Conservation (phyloP, 2,113 vertebrate genomes). For the Quiscalus mexicanus region DNA sequence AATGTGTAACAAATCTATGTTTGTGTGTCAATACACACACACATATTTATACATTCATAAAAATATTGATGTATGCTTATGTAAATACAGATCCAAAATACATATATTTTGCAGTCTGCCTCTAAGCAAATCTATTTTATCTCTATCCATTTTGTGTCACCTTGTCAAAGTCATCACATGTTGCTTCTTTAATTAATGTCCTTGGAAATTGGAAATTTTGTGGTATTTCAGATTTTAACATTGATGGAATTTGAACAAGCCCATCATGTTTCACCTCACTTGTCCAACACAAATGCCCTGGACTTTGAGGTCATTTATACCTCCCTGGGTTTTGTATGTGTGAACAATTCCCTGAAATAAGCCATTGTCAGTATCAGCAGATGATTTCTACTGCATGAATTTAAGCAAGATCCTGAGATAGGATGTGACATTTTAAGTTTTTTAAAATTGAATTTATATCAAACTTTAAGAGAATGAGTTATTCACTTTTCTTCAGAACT, state of each 20-base stretch:
- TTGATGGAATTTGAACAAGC: neutral
- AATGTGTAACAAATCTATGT: neutral
- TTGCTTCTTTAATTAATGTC: neutral
- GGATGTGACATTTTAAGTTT: neutral
- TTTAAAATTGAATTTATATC: neutral
- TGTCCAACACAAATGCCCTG: neutral
- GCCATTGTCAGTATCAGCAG: neutral
- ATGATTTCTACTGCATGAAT: neutral
- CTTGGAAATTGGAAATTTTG: neutral
- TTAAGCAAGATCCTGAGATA: neutral
- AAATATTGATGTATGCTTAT: neutral
- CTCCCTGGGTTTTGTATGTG: neutral
- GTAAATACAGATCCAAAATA: neutral
- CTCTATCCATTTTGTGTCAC: neutral
- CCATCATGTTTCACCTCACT: neutral
- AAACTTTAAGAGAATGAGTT: neutral
- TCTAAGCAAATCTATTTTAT: neutral
- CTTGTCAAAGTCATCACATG: neutral
- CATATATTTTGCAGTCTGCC: neutral
- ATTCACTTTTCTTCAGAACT: neutral
- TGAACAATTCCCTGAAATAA: neutral
- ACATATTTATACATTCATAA: neutral
- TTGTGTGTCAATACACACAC: neutral
- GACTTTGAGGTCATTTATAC: neutral
- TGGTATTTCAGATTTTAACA: neutral